Base-by-base conservation (phyloP, 2,113 vertebrate species). In the Dicaeum eximium region DNA sequence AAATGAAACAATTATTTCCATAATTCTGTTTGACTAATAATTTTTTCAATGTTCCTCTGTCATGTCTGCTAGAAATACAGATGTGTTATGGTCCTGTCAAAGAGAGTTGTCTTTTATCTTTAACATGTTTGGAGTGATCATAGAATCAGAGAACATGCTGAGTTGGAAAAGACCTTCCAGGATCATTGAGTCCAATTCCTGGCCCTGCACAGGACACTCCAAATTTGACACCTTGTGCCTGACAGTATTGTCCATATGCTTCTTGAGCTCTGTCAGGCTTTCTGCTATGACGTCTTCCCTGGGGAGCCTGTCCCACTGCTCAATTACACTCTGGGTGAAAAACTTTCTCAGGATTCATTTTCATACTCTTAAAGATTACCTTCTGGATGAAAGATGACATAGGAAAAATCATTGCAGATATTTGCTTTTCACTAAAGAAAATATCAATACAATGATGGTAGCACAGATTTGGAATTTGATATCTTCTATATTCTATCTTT, bases 61-160 rank as follows among this genome's bases (percentile, higher is more conserved):
- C 18, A 31, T 54, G 42, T 10, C 5, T 60, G 6, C 15, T 73
- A 48, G 31, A 89, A 80, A 73, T 56, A 2, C 4, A 4, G 3
- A 65, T 37, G 25, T 33, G 3, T 11, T 86, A 15, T 28, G 62
- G 33, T 11, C 40, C 4, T 4, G 0, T 33, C 20, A 44, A 78
- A 37, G 2, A 74, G 3, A 82, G 5, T 6, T 54, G 6, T 56
- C 13, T 86, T 93, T 86, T n/a, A 50, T 48, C 19, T 61, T 65
- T 51, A 48, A 30, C 23, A 3, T 65, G 7, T 62, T 58, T 64
- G 35, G 27, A 67, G 18, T 51, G n/a, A 73, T 51, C 42, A 56
- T 1, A n/a, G 9, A 45, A 15, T n/a, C 23, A 48, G 4, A 24
- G 28, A 78, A 21, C 12, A 17, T 10, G 5, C 7, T 3, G 2